These are phyloP conservation scores for Sebastes miniatus DNA, from an alignment of 2,797 vertebrate genomes.

Conservation along the genomic window DNA sequence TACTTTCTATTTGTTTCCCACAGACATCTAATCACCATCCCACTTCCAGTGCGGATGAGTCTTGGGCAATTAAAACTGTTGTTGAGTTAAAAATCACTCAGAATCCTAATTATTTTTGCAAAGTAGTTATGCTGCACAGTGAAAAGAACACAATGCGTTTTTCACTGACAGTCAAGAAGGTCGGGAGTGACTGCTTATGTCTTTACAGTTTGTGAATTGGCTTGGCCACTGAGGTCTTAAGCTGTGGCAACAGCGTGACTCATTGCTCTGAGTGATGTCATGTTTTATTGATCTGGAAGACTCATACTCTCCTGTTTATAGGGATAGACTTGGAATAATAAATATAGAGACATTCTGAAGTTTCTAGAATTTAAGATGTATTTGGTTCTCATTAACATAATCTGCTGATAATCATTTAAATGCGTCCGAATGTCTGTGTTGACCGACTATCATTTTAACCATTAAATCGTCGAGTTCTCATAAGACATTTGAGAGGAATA, in stretches of 20 bases:
- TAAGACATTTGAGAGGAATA: background rate
- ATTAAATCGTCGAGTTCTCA: background rate
- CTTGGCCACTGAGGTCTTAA: background rate
- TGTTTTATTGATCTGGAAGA: constrained; percentile 22
- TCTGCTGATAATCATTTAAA: background rate
- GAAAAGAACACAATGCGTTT: background rate
- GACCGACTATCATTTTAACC: background rate
- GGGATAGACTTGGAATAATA: background rate
- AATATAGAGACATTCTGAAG: background rate
- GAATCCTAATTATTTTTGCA: constrained; percentile 19
- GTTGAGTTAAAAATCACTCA: constrained; percentile 10
- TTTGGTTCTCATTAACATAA: background rate
- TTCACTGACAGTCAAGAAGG: background rate
- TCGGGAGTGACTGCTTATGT: background rate
- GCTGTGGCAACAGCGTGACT: background rate
- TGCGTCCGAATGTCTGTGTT: background rate
- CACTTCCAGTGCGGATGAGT: background rate
- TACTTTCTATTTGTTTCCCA: background rate
- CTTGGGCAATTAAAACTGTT: background rate
- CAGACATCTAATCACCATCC: background rate
- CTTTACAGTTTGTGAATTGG: background rate
- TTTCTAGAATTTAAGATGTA: background rate
- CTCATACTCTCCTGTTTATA: background rate
- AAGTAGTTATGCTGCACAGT: background rate
- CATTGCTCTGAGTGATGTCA: background rate